These are phyloP conservation scores for Oryctes rhinoceros DNA, from an alignment of 1,140 invertebrate species.

Conservation along the genomic window DNA sequence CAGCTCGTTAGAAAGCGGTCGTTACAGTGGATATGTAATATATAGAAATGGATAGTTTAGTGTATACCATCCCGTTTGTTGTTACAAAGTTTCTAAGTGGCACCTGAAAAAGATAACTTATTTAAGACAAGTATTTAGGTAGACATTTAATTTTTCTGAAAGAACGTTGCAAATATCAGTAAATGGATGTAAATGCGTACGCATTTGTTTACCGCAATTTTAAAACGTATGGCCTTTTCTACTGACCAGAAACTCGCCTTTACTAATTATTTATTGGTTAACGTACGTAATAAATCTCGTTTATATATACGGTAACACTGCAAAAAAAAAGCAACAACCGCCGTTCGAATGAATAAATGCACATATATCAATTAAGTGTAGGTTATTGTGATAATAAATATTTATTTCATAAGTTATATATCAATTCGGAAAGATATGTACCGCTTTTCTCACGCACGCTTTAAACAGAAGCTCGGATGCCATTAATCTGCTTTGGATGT, in stretches of 20 bases:
- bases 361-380: slow-evolving; percentile 12
- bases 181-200: no score
- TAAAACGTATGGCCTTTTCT: no score
- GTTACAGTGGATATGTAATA: no score
- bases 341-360: neutral
- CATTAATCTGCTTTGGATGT: neutral
- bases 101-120: no score
- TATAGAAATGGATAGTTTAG: no score
- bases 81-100: no score
- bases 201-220: no score
- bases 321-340: neutral
- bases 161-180: no score
- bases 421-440: neutral
- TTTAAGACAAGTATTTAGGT: no score
- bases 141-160: no score
- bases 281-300: neutral
- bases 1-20: no score
- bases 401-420: slow-evolving; percentile 16
- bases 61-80: no score
- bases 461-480: neutral
- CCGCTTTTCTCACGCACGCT: slow-evolving; percentile 1
- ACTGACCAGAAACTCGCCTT: neutral
- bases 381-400: slow-evolving; percentile 11
- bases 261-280: neutral
- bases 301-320: neutral